These are phyloP conservation scores for Anabacerthia variegaticeps DNA, from an alignment of 2,797 vertebrate species.

Conservation along the genomic window DNA sequence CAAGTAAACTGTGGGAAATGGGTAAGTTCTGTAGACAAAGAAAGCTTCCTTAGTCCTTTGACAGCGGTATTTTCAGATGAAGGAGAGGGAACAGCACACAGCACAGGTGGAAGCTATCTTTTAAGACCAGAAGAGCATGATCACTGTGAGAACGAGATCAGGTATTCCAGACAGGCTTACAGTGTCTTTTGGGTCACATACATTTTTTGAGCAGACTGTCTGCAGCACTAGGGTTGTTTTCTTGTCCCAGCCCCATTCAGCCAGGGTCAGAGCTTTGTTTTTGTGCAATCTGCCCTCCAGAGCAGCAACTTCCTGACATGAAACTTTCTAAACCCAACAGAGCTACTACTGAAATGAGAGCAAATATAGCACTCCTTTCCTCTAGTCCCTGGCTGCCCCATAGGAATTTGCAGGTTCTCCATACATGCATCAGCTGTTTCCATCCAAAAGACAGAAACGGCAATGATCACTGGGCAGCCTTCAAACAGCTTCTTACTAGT, in stretches of 20 bases:
- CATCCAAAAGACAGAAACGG: constrained; percentile 5
- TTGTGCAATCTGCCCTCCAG: neutral
- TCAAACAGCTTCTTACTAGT: neutral
- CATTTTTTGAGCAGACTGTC: neutral
- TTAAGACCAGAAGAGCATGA: neutral
- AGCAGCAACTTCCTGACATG: neutral
- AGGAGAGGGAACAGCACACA: neutral
- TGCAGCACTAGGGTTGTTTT: neutral
- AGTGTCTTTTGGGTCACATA: neutral
- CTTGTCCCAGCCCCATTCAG: neutral
- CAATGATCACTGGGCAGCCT: neutral
- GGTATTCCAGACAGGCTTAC: neutral
- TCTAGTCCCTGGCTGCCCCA: neutral
- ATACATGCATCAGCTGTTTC: neutral
- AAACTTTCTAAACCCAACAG: neutral
- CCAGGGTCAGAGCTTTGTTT: neutral
- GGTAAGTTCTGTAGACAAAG: neutral
- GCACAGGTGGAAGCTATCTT: neutral
- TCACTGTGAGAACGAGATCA: neutral
- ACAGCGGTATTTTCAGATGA: neutral
- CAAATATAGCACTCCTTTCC: neutral
- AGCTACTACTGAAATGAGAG: neutral
- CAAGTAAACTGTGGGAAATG: neutral
- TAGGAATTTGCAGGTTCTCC: neutral
- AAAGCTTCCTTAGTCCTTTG: neutral